Evolutionary conservation across 23 tunicate species (phyloP).

Genomic region (Trididemnum clinides): DNA sequence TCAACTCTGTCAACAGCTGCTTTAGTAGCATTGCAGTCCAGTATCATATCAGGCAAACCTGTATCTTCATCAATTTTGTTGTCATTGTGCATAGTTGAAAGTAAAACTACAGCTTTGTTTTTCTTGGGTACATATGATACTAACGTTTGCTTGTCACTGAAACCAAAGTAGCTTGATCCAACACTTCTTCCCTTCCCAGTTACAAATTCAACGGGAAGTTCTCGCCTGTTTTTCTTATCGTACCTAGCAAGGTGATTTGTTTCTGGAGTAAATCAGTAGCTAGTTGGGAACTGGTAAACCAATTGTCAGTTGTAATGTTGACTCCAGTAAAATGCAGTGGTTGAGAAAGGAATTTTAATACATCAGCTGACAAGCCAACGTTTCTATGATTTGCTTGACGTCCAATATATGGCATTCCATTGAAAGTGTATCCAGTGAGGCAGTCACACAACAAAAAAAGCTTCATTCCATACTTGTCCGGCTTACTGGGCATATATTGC

Average conservation of each 20-base stretch:
- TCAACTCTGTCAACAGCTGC: no score
- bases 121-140: no score
- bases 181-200: not conserved
- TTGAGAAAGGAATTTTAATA: conserved; percentile 11
- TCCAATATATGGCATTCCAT: conserved; percentile 35
- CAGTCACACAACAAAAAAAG: no score
- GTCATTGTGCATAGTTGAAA: no score
- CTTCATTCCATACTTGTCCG: conserved; percentile 48
- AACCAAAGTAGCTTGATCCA: conserved; percentile 13
- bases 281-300: conserved; percentile 36
- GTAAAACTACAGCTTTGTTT: no score
- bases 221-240: not conserved
- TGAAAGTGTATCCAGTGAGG: conserved; percentile 30
- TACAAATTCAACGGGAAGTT: not conserved
- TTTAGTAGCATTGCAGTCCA: no score
- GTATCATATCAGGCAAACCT: no score
- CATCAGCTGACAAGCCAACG: conserved; percentile 36
- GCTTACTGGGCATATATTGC: conserved; percentile 40
- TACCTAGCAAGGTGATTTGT: conserved; percentile 16
- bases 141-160: conserved; percentile 8
- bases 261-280: conserved; percentile 20
- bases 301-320: conserved; percentile 29
- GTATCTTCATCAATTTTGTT: no score
- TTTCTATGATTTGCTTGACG: conserved; percentile 38
- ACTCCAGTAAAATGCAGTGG: conserved; percentile 35